A percentile compares a stretch with the other conserved stretches of the same genome.
Evolutionary conservation across 1,140 invertebrate species (phyloP).

Genomic region (Apis florea): DNA sequence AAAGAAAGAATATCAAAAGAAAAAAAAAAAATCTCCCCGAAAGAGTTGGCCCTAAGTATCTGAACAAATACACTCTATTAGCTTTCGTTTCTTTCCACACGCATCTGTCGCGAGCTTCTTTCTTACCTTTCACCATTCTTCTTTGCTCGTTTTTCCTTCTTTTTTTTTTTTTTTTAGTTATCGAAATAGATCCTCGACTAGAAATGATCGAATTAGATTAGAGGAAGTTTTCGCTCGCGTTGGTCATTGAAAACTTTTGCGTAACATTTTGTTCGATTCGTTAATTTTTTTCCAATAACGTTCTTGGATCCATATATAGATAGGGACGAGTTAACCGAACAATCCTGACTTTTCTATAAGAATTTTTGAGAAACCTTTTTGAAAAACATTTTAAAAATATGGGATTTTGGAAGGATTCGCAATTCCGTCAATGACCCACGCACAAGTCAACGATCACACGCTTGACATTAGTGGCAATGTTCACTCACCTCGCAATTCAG

Average conservation of each 20-base stretch:
- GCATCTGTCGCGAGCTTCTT: slow-evolving; percentile 21
- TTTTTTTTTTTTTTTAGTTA: slow-evolving; percentile 2
- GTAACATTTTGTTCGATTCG: background rate
- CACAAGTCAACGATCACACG: background rate
- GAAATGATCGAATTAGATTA: slow-evolving; percentile 13
- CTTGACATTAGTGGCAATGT: slow-evolving; percentile 15
- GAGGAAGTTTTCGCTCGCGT: background rate
- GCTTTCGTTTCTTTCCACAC: slow-evolving; percentile 43
- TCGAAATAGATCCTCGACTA: background rate
- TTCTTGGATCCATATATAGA: too few relatives aligned
- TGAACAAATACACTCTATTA: slow-evolving; percentile 16
- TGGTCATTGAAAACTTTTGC: background rate
- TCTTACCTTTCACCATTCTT: background rate
- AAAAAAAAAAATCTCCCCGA: background rate
- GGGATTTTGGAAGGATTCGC: too few relatives aligned
- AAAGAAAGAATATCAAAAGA: too few relatives aligned
- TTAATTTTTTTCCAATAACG: too few relatives aligned
- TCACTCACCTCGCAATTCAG: background rate
- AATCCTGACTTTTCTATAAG: background rate
- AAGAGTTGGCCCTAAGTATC: slow-evolving; percentile 50
- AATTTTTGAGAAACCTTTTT: too few relatives aligned
- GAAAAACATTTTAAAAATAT: too few relatives aligned
- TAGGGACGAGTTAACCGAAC: too few relatives aligned
- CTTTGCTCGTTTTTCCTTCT: background rate
- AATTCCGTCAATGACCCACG: background rate